A percentile compares a stretch with the other conserved stretches of the same genome.
Evolutionary conservation across 2,113 vertebrate genomes (phyloP).

Genomic region (Glaucidium brasilianum): DNA sequence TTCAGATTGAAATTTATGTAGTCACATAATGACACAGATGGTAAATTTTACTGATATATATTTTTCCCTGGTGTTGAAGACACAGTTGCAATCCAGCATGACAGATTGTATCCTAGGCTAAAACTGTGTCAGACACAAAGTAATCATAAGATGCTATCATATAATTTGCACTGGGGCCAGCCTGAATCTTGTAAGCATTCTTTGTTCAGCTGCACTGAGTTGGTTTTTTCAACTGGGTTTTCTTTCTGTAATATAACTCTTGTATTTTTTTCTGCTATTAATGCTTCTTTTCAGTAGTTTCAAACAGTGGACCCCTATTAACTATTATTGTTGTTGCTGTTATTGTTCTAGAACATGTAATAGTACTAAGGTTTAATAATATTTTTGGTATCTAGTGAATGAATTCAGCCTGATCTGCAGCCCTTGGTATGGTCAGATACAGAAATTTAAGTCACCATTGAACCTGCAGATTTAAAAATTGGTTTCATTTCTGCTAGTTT

Average conservation of each 20-base stretch:
- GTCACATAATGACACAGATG: conserved; percentile 66
- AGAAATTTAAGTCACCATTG: neutral
- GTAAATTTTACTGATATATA: conserved; percentile 66
- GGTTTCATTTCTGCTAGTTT: neutral
- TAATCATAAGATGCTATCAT: conserved; percentile 53
- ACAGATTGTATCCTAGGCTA: conserved; percentile 56
- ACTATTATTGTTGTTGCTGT: neutral
- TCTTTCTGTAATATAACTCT: neutral
- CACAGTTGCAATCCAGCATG: conserved; percentile 24
- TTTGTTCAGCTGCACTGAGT: neutral
- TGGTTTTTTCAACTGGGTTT: neutral
- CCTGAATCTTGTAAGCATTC: neutral
- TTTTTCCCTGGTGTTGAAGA: conserved; percentile 64
- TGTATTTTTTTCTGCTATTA: neutral
- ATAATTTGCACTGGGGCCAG: conserved; percentile 43
- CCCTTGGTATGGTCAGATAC: neutral
- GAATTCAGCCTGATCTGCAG: neutral
- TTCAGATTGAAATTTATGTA: conserved; percentile 46
- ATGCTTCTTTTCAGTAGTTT: neutral
- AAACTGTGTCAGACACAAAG: conserved; percentile 52
- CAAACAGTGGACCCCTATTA: accelerated
- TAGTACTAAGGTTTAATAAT: neutral
- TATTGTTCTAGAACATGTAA: neutral
- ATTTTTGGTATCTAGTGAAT: neutral
- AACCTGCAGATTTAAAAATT: neutral